Base-by-base conservation (phyloP, 2,113 vertebrate genomes). In the Rattus rattus region DNA sequence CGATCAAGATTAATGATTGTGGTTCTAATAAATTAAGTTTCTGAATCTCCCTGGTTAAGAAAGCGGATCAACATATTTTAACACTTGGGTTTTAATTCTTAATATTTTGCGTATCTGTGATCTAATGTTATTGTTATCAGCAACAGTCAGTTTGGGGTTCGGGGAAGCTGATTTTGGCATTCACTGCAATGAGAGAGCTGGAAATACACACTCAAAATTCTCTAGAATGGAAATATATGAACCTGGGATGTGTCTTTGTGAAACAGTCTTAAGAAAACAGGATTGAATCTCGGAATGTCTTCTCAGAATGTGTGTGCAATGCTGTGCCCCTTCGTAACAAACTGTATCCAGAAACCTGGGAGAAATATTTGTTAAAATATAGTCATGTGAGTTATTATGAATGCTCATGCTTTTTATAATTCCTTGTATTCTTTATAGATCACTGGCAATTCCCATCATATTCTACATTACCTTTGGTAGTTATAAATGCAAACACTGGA, bases 341-440 rank as follows among this genome's bases (percentile, higher is more conserved):
- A 36, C 22, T 54, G 17, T 80, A 80, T 54, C 14, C 14, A 80
- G 49, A 80, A 20, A 19, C 8, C 20, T n/a, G 33, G 30, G 16
- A 80, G 30, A 80, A 67, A 80, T 88, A 88, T 90, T 20, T 95
- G 36, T 83, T 30, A 94, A 20, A 87, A 96, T 43, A 59, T 20
- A 65, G 3, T 77, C n/a, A 56, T n/a, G 81, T 93, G 59, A 86
- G 73, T 86, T 85, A 94, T 72, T 59, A 95, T 36, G 76, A 52
- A 61, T 36, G 70, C 2, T 77, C 24, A 36, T 36, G 73, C 7
- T 56, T 81, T 89, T 93, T 33, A 92, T 65, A 2, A 63, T 85
- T 75, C 36, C 13, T 91, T 13, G 65, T 3, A 89, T 28, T 94
- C 83, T 79, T 92, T 12, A 69, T 54, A 70, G 7, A 36, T 83